Conservation (phyloP, 2,888 invertebrate genomes). For the Drosophila anceps region DNA sequence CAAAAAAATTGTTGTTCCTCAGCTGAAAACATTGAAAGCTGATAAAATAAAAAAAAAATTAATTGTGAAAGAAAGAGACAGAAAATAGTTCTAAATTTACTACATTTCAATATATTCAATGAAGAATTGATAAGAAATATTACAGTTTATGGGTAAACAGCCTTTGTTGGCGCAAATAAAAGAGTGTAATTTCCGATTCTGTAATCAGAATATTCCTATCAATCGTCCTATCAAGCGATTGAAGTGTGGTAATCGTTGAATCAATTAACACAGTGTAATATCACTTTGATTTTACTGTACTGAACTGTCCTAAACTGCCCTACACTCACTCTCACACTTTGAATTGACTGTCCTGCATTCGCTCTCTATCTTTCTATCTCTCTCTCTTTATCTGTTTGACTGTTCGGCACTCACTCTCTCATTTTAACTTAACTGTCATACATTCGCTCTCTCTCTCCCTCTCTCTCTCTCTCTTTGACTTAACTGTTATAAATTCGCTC, state of each 20-base stretch:
- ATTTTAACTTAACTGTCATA: background rate
- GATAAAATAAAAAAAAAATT: no score
- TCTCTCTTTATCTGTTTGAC: background rate
- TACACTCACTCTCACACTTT: no score
- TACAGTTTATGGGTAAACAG: background rate
- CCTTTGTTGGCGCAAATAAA: background rate
- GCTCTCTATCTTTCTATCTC: background rate
- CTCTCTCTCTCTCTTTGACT: background rate
- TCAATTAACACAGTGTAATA: no score
- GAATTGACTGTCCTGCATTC: no score
- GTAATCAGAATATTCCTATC: no score
- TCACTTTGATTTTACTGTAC: background rate
- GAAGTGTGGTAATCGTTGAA: background rate
- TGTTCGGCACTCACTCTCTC: background rate
- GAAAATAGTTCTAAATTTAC: background rate
- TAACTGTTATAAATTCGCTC: background rate
- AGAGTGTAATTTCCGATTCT: background rate
- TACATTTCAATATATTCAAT: background rate
- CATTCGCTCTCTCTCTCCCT: background rate
- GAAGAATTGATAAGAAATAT: background rate
- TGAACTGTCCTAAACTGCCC: background rate
- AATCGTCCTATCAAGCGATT: background rate
- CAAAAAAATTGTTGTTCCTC: background rate
- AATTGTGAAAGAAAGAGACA: background rate
- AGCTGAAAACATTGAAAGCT: background rate